These are phyloP conservation scores for Thryonomys swinderianus DNA, from an alignment of 2,113 vertebrate genomes.

Conservation along the genomic window DNA sequence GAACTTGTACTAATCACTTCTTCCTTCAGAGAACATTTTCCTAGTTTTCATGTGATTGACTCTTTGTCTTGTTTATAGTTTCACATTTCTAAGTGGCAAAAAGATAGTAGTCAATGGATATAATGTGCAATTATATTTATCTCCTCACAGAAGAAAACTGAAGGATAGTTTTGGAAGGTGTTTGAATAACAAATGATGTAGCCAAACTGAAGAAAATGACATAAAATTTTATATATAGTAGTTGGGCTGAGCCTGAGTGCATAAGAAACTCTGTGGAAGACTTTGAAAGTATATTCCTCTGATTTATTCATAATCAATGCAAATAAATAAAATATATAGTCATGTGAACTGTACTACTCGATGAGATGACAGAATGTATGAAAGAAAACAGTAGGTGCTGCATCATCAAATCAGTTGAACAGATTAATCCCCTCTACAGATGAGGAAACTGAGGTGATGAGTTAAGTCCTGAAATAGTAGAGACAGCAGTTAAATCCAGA, in stretches of 20 bases:
- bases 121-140: background rate
- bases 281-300: background rate
- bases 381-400: background rate
- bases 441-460: background rate
- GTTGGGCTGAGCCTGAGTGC: background rate
- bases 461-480: background rate
- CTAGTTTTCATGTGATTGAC: background rate
- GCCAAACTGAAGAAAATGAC: background rate
- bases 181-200: background rate
- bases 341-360: background rate
- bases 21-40: background rate
- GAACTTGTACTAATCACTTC: background rate
- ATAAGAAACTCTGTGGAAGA: background rate
- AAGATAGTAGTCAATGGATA: background rate
- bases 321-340: slow-evolving; percentile 13
- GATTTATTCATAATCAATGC: background rate
- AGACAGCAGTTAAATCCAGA: background rate
- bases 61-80: background rate
- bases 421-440: background rate
- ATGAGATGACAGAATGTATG: background rate
- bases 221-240: background rate
- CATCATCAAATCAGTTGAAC: background rate
- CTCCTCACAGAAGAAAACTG: background rate
- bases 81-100: background rate
- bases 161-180: background rate